Percentiles rank a stretch among this genome's conserved stretches.
These are phyloP conservation scores for Heteromormyrus szaboi DNA, from an alignment of 2,797 vertebrate species.

Conservation along the genomic window DNA sequence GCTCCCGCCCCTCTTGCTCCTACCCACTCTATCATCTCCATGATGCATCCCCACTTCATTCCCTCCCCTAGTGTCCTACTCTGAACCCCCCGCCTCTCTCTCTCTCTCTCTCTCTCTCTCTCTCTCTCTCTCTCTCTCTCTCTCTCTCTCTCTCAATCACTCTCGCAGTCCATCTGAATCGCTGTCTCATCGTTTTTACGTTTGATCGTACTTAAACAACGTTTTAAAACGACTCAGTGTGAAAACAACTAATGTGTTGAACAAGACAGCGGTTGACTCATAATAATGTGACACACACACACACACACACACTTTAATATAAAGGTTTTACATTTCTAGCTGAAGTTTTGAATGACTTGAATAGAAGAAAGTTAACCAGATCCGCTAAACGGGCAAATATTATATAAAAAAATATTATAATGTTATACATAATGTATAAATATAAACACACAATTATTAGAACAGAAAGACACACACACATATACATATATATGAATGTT, in stretches of 20 bases:
- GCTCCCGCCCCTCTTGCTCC: constrained; percentile 33
- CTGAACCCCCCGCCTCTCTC: not conserved
- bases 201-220: not conserved
- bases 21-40: not conserved
- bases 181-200: not conserved
- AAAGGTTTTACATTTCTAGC: not conserved
- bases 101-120: no score
- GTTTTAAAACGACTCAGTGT: not conserved
- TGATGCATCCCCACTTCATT: not conserved
- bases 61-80: not conserved
- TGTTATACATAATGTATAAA: not conserved
- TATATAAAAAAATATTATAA: not conserved
- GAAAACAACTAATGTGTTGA: not conserved
- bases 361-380: not conserved
- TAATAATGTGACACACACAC: not conserved
- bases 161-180: not conserved
- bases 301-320: not conserved
- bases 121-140: not conserved
- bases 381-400: not conserved
- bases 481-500: not conserved
- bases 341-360: not conserved
- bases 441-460: not conserved
- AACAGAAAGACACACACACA: not conserved
- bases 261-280: not conserved
- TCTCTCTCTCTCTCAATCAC: not conserved